Evolutionary conservation across 2,797 vertebrate species (phyloP).

Genomic region (Florisuga fusca): DNA sequence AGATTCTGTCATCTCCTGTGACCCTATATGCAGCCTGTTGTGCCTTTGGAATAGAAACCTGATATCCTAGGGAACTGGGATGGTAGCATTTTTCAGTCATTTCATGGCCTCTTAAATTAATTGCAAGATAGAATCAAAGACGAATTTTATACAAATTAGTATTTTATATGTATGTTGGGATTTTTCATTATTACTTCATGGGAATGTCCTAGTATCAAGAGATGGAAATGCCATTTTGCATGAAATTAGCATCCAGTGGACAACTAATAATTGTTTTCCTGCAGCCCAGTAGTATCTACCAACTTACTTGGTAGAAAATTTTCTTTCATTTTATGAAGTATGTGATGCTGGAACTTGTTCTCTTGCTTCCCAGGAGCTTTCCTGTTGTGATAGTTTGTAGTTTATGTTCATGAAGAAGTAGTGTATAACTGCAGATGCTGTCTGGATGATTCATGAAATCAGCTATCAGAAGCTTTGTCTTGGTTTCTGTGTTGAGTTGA

Average conservation of each 20-base stretch:
- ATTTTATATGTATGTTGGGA: background rate
- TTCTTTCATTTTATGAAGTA: background rate
- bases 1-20: background rate
- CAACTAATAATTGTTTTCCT: background rate
- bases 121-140: background rate
- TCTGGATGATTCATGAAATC: background rate
- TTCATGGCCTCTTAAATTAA: background rate
- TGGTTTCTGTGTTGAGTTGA: background rate
- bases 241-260: background rate
- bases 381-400: background rate
- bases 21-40: background rate
- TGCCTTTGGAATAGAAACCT: background rate
- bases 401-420: background rate
- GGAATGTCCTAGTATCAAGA: background rate
- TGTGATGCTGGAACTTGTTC: background rate
- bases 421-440: background rate
- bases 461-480: background rate
- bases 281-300: background rate
- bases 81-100: background rate
- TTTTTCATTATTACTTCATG: background rate
- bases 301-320: background rate
- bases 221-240: background rate
- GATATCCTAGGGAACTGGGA: background rate
- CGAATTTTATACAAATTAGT: background rate
- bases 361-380: background rate